Base-by-base conservation (phyloP, 2,113 vertebrate genomes). In the Sclerurus mexicanus region DNA sequence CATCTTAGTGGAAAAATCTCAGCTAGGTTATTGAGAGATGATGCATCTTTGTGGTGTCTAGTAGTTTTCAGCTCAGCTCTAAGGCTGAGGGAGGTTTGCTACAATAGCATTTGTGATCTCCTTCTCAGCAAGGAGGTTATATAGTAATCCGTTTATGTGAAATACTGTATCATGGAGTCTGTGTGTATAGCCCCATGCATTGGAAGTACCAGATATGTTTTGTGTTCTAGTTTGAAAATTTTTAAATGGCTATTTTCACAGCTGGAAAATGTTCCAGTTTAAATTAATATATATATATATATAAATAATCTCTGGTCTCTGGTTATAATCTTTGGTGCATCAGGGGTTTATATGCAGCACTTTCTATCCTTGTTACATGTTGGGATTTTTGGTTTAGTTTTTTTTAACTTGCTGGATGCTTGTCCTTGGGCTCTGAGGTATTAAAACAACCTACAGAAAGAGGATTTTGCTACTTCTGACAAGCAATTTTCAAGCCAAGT, bases 1-100 rank as follows among this genome's bases (percentile, higher is more conserved):
- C 90, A 99, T 99, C 96, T 94, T 99, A 35, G 98, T 98, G 75
- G 99, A 99, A 94, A 99, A 99, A 92, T 98, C 98, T 37, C 99
- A 99, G 96, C 96, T 98, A 35, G 98, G 99, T 71, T 99, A 99
- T 97, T 99, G 97, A 99, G 82, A 96, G 97, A 94, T 74, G 96
- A 98, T 86, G 93, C 98, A 98, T 97, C 94, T 97, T 98, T 88
- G 97, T 85, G 98, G 97, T 98, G 98, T 98, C 95, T 39, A 82
- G 84, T 97, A 95, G 97, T 97, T 97, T 98, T 98, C 97, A 96
- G 97, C 98, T 98, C 98, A 98, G 98, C 98, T 94, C 96, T 97
- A 90, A 97, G 2, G 98, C 98, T 98, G 98, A 98, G 97, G 98
- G 98, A 98, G 98, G 98, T 98, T 98, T 98, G 98, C 98, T 98